Base-by-base conservation (phyloP, 2,888 invertebrate species). In the Malacosoma neustria region DNA sequence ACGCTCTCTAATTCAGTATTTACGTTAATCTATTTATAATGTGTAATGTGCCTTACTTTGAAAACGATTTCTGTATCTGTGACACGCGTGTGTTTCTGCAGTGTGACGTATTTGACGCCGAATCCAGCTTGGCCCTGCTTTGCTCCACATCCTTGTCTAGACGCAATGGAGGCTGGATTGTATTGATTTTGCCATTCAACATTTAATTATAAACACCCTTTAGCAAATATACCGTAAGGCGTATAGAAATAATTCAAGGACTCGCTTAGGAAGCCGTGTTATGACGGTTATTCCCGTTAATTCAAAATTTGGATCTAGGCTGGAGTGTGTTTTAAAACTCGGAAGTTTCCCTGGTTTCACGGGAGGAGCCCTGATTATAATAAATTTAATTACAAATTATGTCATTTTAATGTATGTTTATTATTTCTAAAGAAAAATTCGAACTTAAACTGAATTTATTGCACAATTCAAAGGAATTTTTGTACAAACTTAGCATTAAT, bases 1-100 rank as follows among this genome's bases (percentile, higher is more conserved):
- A 48, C 42, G 46, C 39, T 45, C 33, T 30, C 30, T 39, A 30
- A 29, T 13, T 30, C 30, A 32, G 36, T 39, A 12, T 13, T 13
- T 3, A 6, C 14, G 36, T 14, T 34, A 33, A 11, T 37, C n/a
- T 36, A 35, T 34, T 35, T 34, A 34, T 22, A 34, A 34, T 34
- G 32, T 38, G 32, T 34, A 32, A 14, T 38, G 32, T 34, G 29
- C 13, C 13, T 38, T 32, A 35, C 34, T 34, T 13, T 34, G 14
- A 35, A 12, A 30, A 30, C 30, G 14, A 32, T 22, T n/a, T 33
- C 13, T 30, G 14, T 38, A 38, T 30, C 33, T 15, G 12, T 34
- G 29, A 9, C 22, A 22, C 22, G 22, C 22, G 22, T 5, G 22
- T n/a, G 9, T 22, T 22, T 22, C 22, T 9, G 22, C 22, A 22